Percentiles rank a stretch among this genome's conserved stretches.
These are phyloP conservation scores for Capreolus pygargus DNA, from an alignment of 2,113 vertebrate genomes.

Conservation along the genomic window DNA sequence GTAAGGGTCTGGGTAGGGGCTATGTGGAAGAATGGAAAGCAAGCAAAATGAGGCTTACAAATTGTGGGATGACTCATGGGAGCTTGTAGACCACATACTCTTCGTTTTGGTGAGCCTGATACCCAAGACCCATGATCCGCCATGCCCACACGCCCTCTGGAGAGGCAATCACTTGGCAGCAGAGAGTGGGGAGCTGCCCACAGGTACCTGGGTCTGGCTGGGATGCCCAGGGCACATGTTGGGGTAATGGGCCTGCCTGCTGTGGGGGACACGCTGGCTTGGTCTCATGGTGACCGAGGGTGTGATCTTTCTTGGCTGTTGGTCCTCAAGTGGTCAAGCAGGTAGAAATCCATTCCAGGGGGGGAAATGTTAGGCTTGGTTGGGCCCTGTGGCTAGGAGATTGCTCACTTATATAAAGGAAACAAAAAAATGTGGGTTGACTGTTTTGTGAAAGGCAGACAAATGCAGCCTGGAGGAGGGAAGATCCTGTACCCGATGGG, in stretches of 20 bases:
- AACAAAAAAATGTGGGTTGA: constrained; percentile 28
- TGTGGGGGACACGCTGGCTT: neutral
- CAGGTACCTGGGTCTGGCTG: neutral
- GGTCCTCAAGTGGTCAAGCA: neutral
- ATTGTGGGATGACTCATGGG: neutral
- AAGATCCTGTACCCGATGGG: constrained; percentile 44
- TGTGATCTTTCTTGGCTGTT: neutral
- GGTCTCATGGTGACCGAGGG: neutral
- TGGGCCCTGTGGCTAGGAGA: constrained; percentile 33
- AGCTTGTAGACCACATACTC: neutral
- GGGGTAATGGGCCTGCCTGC: neutral
- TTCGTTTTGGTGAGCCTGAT: neutral
- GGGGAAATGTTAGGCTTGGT: neutral
- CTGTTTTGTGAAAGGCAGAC: constrained; percentile 50
- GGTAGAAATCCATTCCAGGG: neutral
- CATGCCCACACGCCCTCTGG: neutral
- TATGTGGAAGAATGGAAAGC: neutral
- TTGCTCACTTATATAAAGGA: constrained; percentile 59
- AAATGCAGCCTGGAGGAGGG: neutral
- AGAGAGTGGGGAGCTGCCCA: neutral
- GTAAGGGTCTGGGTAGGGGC: neutral
- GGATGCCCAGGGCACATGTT: neutral
- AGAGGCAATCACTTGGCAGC: neutral
- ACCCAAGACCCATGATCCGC: neutral
- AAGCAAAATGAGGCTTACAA: neutral